A percentile compares a stretch with the other conserved stretches of the same genome.
phyloP scores from a whole-genome alignment of 2,888 invertebrate genomes.

The Nephrocerus scutellatus region DNA sequence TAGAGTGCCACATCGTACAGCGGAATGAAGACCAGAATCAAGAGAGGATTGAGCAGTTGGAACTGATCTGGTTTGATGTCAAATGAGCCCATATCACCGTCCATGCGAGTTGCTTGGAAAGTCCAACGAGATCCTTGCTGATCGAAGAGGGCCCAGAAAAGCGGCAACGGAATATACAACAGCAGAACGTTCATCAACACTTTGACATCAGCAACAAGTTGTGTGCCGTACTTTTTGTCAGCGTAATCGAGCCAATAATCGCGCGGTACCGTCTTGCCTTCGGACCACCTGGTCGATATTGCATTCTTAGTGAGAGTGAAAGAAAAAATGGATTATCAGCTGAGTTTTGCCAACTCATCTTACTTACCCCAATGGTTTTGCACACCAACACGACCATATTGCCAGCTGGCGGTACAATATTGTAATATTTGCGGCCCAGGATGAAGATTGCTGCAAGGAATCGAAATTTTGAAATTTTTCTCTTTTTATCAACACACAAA shows the following conservation, averaged over 20 bases:
- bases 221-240: constrained; percentile 58
- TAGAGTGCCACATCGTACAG: constrained; percentile 73
- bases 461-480: neutral
- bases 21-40: constrained; percentile 81
- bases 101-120: constrained; percentile 84
- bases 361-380: constrained; percentile 57
- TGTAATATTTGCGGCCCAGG: constrained; percentile 55
- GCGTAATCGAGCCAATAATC: constrained; percentile 82
- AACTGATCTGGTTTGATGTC: constrained; percentile 87
- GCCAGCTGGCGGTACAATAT: constrained; percentile 56
- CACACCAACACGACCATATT: constrained; percentile 58
- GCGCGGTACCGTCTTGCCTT: constrained; percentile 44
- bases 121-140: constrained; percentile 93
- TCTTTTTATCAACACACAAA: neutral
- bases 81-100: constrained; percentile 67
- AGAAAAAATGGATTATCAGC: neutral
- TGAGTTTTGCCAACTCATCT: neutral
- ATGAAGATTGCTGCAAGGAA: constrained; percentile 60
- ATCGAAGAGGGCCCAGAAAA: constrained; percentile 93
- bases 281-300: constrained; percentile 36
- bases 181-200: constrained; percentile 67
- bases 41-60: constrained; percentile 83
- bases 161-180: constrained; percentile 76
- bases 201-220: constrained; percentile 70
- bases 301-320: constrained; percentile 44